Evolutionary conservation across 2,888 invertebrate genomes (phyloP).

Genomic region (Heliconius hortense): DNA sequence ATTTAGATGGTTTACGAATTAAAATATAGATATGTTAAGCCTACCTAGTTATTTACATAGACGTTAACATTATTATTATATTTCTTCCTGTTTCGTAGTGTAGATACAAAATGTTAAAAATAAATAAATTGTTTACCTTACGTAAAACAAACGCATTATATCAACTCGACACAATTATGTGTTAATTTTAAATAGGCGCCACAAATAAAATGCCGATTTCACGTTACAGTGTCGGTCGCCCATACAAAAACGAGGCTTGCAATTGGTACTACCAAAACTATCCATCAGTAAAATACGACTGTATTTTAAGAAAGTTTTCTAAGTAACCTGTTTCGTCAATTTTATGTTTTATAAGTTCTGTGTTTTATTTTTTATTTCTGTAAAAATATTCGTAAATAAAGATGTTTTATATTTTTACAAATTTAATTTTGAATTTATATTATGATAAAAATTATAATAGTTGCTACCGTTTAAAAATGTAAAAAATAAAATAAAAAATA

Average conservation of each 20-base stretch:
- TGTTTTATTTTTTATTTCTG: background rate
- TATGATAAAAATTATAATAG: background rate
- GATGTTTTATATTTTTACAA: background rate
- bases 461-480: too few relatives aligned
- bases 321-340: constrained; percentile 44
- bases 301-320: constrained; percentile 66
- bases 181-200: background rate
- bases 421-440: background rate
- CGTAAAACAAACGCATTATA: background rate
- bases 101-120: too few relatives aligned
- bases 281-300: constrained; percentile 73
- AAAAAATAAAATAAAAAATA: too few relatives aligned
- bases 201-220: background rate
- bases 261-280: constrained; percentile 81
- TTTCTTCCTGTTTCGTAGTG: too few relatives aligned
- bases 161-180: background rate
- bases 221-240: constrained; percentile 72
- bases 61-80: too few relatives aligned
- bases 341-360: background rate
- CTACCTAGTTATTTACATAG: too few relatives aligned
- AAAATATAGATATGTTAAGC: too few relatives aligned
- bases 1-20: too few relatives aligned
- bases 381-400: background rate
- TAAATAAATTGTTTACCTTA: background rate
- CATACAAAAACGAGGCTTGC: constrained; percentile 80